Evolutionary conservation across 1,140 invertebrate species (phyloP).

Genomic region (Rhyzopertha dominica): DNA sequence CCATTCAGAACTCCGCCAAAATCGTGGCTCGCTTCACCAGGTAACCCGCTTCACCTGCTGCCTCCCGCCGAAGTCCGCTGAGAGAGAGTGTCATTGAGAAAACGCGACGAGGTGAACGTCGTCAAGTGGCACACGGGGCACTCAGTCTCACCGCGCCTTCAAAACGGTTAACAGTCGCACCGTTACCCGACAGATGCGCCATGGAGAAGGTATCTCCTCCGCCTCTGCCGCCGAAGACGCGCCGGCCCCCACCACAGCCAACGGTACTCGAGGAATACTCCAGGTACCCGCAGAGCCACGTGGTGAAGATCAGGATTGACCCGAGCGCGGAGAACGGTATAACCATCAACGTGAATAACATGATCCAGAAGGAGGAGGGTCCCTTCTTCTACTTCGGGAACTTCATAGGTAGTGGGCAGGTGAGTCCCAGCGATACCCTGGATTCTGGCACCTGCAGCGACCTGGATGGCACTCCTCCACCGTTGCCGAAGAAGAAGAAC

Average conservation of each 20-base stretch:
- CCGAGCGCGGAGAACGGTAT: conserved; percentile 49
- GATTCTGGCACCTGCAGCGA: conserved; percentile 81
- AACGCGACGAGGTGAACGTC: no score
- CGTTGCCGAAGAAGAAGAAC: conserved; percentile 61
- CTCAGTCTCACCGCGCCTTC: no score
- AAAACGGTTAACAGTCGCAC: conserved; percentile 5
- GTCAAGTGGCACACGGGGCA: no score
- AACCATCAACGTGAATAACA: conserved; percentile 29
- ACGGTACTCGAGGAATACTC: conserved; percentile 20
- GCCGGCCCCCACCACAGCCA: conserved; percentile 30
- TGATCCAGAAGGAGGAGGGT: conserved; percentile 33
- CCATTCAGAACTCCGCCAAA: no score
- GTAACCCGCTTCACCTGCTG: no score
- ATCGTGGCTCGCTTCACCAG: no score
- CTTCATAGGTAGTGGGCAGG: conserved; percentile 68
- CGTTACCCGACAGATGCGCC: not conserved
- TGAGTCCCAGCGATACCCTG: conserved; percentile 69
- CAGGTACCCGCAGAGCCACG: conserved; percentile 49
- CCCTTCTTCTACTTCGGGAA: conserved; percentile 52
- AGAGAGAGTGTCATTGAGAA: no score
- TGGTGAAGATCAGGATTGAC: conserved; percentile 65
- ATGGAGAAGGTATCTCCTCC: conserved; percentile 36
- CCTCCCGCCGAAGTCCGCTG: no score
- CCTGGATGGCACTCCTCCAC: conserved; percentile 67
- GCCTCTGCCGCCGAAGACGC: conserved; percentile 42